A percentile compares a stretch with the other conserved stretches of the same genome.
Evolutionary conservation across 2,797 vertebrate species (phyloP).

Genomic region (Helarctos malayanus): DNA sequence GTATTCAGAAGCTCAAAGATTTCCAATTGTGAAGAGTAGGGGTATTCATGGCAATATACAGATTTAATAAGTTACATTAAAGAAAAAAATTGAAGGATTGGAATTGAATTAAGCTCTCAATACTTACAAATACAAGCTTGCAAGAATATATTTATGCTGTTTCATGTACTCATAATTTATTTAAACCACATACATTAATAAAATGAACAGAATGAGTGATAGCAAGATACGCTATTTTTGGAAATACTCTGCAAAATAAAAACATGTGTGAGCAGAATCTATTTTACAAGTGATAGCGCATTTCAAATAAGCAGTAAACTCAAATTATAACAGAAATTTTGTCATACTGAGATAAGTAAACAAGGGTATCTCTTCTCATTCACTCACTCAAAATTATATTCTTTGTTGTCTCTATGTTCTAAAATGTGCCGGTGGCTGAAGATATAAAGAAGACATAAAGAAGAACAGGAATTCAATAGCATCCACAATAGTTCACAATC

Average conservation of each 20-base stretch:
- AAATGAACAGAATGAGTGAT: neutral
- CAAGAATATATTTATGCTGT: neutral
- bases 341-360: neutral
- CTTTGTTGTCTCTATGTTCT: neutral
- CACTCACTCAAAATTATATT: conserved; percentile 14
- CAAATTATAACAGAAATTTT: neutral
- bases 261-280: neutral
- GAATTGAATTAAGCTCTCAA: neutral
- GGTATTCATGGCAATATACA: neutral
- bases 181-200: neutral
- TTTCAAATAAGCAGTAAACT: conserved; percentile 12
- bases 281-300: neutral
- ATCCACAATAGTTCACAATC: neutral
- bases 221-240: neutral
- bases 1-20: neutral
- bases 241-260: conserved; percentile 31
- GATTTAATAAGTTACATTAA: neutral
- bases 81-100: neutral
- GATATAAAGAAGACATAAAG: neutral
- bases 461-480: neutral
- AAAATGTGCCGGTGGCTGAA: neutral
- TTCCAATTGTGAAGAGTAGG: neutral
- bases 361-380: neutral
- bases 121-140: neutral
- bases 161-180: neutral